These are phyloP conservation scores for Equus przewalskii DNA, from an alignment of 2,113 vertebrate genomes.

Conservation along the genomic window DNA sequence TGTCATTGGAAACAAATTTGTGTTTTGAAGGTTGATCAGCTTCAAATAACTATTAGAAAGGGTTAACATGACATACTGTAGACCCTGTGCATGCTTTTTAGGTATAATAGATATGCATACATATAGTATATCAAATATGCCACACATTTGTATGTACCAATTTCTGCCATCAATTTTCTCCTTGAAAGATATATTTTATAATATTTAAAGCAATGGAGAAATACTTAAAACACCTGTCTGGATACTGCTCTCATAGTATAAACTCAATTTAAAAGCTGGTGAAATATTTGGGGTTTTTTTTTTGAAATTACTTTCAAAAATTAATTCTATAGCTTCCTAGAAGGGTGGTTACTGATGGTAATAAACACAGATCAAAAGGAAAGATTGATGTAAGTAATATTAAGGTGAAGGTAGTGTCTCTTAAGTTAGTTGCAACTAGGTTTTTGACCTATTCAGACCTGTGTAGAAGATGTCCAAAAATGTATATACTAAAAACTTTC, in stretches of 20 bases:
- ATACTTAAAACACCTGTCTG: constrained; percentile 83
- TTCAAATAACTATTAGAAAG: constrained; percentile 90
- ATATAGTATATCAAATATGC: constrained; percentile 85
- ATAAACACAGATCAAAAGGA: constrained; percentile 84
- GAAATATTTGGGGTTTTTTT: constrained; percentile 84
- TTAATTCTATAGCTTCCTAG: constrained; percentile 86
- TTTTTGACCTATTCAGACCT: constrained; percentile 60
- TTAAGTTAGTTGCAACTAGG: constrained; percentile 61
- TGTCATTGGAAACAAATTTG: constrained; percentile 91
- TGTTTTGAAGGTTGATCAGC: constrained; percentile 91
- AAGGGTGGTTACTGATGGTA: constrained; percentile 84
- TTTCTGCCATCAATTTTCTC: constrained; percentile 78
- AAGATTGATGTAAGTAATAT: constrained; percentile 80
- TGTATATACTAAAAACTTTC: neutral
- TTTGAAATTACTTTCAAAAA: constrained; percentile 87
- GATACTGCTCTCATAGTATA: constrained; percentile 74
- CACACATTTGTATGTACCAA: constrained; percentile 74
- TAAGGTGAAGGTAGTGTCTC: constrained; percentile 87
- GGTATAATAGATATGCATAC: constrained; percentile 85
- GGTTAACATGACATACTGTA: constrained; percentile 88
- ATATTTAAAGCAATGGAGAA: constrained; percentile 80
- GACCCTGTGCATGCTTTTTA: constrained; percentile 75
- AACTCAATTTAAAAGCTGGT: constrained; percentile 77
- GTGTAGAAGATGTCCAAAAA: constrained; percentile 44
- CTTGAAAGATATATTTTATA: constrained; percentile 82